A percentile compares a stretch with the other conserved stretches of the same genome.
Evolutionary conservation across 2,888 invertebrate genomes (phyloP).

Genomic region (Frankliniella intonsa): DNA sequence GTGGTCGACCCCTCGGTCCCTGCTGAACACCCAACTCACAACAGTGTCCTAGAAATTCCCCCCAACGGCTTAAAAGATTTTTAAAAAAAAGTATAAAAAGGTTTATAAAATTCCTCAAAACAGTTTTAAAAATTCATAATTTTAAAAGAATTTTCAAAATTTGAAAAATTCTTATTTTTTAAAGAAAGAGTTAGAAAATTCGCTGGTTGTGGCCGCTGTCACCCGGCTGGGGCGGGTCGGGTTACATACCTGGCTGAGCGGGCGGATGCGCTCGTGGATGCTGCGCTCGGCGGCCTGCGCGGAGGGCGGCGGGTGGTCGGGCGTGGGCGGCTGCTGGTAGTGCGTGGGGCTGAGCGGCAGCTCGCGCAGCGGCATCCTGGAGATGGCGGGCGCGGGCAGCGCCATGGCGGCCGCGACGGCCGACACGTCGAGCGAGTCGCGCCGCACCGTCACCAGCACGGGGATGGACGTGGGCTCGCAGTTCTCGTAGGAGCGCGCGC

Average conservation of each 20-base stretch:
- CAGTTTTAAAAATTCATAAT: too few species aligned
- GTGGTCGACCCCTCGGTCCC: too few species aligned
- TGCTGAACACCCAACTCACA: too few species aligned
- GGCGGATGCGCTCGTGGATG: constrained; percentile 85
- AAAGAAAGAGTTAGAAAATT: too few species aligned
- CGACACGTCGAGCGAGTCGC: constrained; percentile 35
- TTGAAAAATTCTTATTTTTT: too few species aligned
- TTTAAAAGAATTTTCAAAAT: too few species aligned
- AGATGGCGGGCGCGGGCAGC: constrained; percentile 45
- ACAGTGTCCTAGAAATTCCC: too few species aligned
- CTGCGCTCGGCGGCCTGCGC: constrained; percentile 82
- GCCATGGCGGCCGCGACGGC: constrained; percentile 41
- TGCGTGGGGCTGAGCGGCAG: constrained; percentile 82
- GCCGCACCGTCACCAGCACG: constrained; percentile 35
- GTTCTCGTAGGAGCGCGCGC: constrained; percentile 56
- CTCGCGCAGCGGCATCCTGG: constrained; percentile 47
- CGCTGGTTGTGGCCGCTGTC: too few species aligned
- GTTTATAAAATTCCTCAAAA: too few species aligned
- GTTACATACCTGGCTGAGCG: constrained; percentile 76
- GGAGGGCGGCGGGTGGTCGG: constrained; percentile 89
- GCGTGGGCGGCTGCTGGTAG: constrained; percentile 87
- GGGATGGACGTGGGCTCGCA: constrained; percentile 49
- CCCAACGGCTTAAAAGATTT: too few species aligned
- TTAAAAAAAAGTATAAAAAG: too few species aligned
- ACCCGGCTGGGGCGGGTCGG: constrained; percentile 48